Percentiles rank a stretch among this genome's conserved stretches.
Evolutionary conservation across 2,113 vertebrate species (phyloP).

Genomic region (Mustelus asterias): DNA sequence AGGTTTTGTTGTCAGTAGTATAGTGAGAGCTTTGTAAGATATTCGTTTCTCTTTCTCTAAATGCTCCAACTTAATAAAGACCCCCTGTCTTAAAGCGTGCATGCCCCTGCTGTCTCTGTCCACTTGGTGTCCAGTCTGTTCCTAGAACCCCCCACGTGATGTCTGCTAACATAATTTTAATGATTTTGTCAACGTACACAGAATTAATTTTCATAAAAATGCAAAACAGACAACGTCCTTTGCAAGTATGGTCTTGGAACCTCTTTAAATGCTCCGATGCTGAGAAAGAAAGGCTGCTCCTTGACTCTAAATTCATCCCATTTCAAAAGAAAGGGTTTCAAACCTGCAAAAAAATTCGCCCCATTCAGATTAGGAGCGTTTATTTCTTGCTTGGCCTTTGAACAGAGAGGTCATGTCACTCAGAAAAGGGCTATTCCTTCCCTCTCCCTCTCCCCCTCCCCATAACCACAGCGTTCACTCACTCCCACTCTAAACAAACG

Average conservation of each 20-base stretch:
- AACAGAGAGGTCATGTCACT: slow-evolving; percentile 70
- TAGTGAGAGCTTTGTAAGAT: slow-evolving; percentile 57
- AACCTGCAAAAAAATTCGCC: slow-evolving; percentile 49
- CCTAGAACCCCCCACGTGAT: slow-evolving; percentile 50
- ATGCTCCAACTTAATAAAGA: slow-evolving; percentile 49
- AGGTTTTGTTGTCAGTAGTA: slow-evolving; percentile 60
- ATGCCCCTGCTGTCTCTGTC: slow-evolving; percentile 60
- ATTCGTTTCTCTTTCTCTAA: slow-evolving; percentile 47
- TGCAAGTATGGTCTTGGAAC: not conserved
- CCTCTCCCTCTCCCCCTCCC: slow-evolving; percentile 33
- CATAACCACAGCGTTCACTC: slow-evolving; percentile 39
- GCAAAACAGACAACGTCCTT: slow-evolving; percentile 29
- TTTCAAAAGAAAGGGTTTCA: slow-evolving; percentile 49
- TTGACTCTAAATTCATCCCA: slow-evolving; percentile 48
- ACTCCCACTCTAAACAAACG: slow-evolving; percentile 43
- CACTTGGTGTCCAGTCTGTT: slow-evolving; percentile 60
- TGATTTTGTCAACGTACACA: slow-evolving; percentile 39
- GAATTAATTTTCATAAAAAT: slow-evolving; percentile 32
- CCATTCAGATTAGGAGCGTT: slow-evolving; percentile 58
- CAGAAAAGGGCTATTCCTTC: slow-evolving; percentile 60
- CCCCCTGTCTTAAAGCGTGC: slow-evolving; percentile 58
- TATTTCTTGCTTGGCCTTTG: slow-evolving; percentile 64
- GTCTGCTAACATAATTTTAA: slow-evolving; percentile 41
- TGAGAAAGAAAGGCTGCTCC: slow-evolving; percentile 34
- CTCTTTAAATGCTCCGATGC: not conserved